These are phyloP conservation scores for Carollia perspicillata DNA, from an alignment of 2,113 vertebrate genomes.

Conservation along the genomic window DNA sequence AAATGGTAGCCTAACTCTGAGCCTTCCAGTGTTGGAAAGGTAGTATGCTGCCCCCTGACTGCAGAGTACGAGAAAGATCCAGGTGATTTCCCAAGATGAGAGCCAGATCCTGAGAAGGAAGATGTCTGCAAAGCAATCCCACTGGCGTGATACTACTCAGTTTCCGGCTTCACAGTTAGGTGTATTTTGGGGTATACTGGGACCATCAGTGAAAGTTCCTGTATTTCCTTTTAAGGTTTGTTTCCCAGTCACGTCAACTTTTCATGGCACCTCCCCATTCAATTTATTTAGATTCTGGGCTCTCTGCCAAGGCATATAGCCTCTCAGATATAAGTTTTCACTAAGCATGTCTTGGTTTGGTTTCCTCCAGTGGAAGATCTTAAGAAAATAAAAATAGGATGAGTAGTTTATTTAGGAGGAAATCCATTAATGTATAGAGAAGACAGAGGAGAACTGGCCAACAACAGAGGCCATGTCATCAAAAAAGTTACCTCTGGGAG, in stretches of 20 bases:
- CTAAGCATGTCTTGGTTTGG: background rate
- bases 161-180: background rate
- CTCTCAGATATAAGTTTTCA: background rate
- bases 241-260: background rate
- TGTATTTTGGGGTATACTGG: background rate
- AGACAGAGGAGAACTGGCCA: background rate
- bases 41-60: background rate
- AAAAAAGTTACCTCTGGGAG: background rate
- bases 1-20: background rate
- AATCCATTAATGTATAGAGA: background rate
- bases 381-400: background rate
- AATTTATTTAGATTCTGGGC: background rate
- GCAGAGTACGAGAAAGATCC: background rate
- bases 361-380: background rate
- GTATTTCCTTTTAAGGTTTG: background rate
- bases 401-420: background rate
- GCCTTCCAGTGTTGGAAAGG: background rate
- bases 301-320: background rate
- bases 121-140: background rate
- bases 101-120: background rate
- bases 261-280: background rate
- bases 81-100: background rate
- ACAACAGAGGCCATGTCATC: background rate
- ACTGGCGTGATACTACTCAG: background rate
- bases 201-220: background rate